phyloP scores from a whole-genome alignment of 1,140 invertebrate genomes.

The Pogonus chalceus region DNA sequence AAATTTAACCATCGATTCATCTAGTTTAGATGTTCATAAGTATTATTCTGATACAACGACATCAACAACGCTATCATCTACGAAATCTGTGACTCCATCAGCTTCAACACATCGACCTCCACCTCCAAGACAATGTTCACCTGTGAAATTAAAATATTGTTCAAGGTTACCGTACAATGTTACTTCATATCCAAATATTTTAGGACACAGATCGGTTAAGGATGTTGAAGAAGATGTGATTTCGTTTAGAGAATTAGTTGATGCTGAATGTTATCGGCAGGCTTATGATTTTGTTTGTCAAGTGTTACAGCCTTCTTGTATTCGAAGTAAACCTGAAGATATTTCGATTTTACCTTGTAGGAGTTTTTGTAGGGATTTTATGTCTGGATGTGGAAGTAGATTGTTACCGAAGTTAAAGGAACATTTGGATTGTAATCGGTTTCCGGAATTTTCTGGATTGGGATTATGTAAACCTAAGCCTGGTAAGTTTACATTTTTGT shows the following conservation, averaged over 20 bases:
- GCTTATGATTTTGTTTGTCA: constrained; percentile 81
- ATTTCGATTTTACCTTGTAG: constrained; percentile 61
- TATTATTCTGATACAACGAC: constrained; percentile 43
- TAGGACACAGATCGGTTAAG: constrained; percentile 50
- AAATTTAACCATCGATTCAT: constrained; percentile 53
- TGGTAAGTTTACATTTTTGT: too few relatives aligned
- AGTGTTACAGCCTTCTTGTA: constrained; percentile 68
- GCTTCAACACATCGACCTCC: constrained; percentile 39
- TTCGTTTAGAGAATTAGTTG: constrained; percentile 72
- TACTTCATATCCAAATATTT: constrained; percentile 75
- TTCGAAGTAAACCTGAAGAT: constrained; percentile 38
- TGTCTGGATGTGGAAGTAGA: constrained; percentile 66
- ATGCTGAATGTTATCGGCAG: constrained; percentile 75
- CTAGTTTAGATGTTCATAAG: constrained; percentile 56
- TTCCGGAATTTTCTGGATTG: constrained; percentile 65
- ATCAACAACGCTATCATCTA: constrained; percentile 40
- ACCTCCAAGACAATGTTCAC: constrained; percentile 54
- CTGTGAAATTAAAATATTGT: constrained; percentile 59
- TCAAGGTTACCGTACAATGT: constrained; percentile 62
- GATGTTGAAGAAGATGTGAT: constrained; percentile 69
- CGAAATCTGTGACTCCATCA: constrained; percentile 28
- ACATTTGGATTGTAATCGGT: constrained; percentile 66
- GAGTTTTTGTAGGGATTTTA: constrained; percentile 76
- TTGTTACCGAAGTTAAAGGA: constrained; percentile 58
- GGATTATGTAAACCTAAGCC: constrained; percentile 65